phyloP scores from a whole-genome alignment of 2,888 invertebrate genomes.

The Phytoseiulus persimilis region DNA sequence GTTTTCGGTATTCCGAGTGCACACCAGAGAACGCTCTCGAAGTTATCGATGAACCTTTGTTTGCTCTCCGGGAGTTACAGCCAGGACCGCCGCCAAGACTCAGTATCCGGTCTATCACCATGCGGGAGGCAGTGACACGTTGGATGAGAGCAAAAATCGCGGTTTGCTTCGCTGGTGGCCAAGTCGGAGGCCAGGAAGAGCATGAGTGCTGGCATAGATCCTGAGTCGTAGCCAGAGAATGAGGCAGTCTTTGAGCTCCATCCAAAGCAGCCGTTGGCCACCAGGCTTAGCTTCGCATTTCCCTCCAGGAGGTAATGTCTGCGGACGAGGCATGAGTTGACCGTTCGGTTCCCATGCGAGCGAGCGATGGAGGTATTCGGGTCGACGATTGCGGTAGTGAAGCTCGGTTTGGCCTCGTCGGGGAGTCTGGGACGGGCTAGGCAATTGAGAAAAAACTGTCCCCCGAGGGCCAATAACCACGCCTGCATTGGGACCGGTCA shows the following conservation, averaged over 20 bases:
- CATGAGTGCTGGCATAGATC: neutral
- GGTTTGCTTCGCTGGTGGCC: neutral
- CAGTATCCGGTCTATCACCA: neutral
- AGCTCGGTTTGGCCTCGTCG: neutral
- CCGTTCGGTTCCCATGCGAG: neutral
- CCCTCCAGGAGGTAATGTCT: neutral
- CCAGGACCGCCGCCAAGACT: no score
- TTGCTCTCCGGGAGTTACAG: neutral
- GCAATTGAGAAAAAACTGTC: neutral
- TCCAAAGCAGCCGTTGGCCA: neutral
- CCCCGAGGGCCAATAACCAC: neutral
- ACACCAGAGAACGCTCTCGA: neutral
- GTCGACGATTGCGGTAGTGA: neutral
- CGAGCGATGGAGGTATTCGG: neutral
- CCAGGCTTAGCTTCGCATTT: neutral
- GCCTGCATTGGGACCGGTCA: neutral
- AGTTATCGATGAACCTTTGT: neutral
- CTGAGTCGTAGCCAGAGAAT: neutral
- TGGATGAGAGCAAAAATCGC: neutral
- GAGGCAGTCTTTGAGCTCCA: neutral
- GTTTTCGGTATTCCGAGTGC: no score
- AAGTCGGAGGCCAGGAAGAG: neutral
- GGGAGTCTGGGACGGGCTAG: neutral
- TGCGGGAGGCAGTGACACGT: neutral
- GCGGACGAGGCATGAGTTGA: neutral